Conservation (phyloP, 2,797 vertebrate genomes). For the Pogonophryne albipinna region DNA sequence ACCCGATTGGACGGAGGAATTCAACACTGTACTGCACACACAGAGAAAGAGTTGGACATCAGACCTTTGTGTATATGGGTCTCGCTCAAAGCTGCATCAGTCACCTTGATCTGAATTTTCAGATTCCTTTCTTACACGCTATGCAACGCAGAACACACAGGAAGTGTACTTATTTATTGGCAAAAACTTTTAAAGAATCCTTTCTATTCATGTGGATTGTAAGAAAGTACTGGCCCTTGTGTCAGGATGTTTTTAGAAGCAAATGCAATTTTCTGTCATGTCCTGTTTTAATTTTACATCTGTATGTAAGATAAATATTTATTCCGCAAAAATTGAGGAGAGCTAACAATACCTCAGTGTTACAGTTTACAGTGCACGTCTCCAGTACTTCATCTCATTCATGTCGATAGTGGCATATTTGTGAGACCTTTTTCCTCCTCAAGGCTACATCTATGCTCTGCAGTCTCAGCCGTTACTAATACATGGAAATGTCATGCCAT, state of each 20-base stretch:
- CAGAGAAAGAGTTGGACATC: conserved; percentile 59
- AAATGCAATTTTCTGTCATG: conserved; percentile 48
- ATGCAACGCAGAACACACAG: conserved; percentile 85
- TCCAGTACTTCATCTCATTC: conserved; percentile 66
- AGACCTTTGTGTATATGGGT: conserved; percentile 56
- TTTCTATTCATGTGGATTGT: conserved; percentile 87
- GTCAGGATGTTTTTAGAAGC: conserved; percentile 54
- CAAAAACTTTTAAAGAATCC: conserved; percentile 87
- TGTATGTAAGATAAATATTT: conserved; percentile 73
- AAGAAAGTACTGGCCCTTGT: conserved; percentile 33
- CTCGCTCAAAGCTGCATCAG: conserved; percentile 74
- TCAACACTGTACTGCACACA: conserved; percentile 52
- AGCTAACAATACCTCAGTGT: conserved; percentile 78
- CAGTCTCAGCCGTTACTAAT: conserved; percentile 5
- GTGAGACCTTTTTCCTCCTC: conserved; percentile 23
- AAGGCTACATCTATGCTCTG: conserved; percentile 1
- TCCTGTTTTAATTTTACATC: conserved; percentile 56
- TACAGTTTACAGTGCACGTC: conserved; percentile 76
- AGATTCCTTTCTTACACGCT: conserved; percentile 82
- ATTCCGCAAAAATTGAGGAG: conserved; percentile 72
- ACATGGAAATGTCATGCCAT: conserved; percentile 21
- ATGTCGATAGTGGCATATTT: conserved; percentile 28
- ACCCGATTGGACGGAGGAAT: conserved; percentile 24
- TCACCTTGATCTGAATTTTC: conserved; percentile 82
- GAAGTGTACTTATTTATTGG: conserved; percentile 98